Evolutionary conservation across 2,797 vertebrate genomes (phyloP).

Genomic region (Rhynchonycteris naso): DNA sequence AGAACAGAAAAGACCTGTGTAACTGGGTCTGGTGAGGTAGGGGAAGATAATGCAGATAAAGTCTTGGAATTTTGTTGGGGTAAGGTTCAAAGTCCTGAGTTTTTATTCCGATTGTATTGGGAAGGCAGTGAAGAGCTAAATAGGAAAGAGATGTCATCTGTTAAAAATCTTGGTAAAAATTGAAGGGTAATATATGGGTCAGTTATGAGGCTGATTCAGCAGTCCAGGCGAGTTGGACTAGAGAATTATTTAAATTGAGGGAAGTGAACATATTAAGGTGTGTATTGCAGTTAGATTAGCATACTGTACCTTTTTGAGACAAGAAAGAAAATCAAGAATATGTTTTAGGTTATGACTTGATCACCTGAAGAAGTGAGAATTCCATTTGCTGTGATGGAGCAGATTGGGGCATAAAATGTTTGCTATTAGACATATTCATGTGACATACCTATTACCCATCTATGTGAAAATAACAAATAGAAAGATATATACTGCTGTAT

Average conservation of each 20-base stretch:
- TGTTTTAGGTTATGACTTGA: background rate
- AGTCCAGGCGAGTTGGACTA: background rate
- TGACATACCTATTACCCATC: background rate
- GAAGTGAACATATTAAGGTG: background rate
- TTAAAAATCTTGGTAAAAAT: slow-evolving; percentile 3
- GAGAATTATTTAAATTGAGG: background rate
- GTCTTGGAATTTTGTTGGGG: background rate
- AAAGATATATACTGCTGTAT: background rate
- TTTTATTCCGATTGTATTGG: background rate
- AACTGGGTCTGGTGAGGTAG: background rate
- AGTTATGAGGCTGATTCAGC: background rate
- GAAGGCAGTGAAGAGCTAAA: background rate
- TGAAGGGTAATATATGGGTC: background rate
- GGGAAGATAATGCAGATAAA: too few relatives aligned
- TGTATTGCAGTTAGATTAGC: background rate
- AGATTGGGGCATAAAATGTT: background rate
- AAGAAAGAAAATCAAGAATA: background rate
- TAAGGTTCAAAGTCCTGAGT: background rate
- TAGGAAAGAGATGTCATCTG: background rate
- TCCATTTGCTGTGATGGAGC: background rate
- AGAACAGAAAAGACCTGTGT: background rate
- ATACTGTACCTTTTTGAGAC: background rate
- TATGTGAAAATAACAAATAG: background rate
- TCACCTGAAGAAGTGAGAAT: background rate
- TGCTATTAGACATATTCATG: background rate